Conservation (phyloP, 2,888 invertebrate species). For the Cryptocephalus primarius region DNA sequence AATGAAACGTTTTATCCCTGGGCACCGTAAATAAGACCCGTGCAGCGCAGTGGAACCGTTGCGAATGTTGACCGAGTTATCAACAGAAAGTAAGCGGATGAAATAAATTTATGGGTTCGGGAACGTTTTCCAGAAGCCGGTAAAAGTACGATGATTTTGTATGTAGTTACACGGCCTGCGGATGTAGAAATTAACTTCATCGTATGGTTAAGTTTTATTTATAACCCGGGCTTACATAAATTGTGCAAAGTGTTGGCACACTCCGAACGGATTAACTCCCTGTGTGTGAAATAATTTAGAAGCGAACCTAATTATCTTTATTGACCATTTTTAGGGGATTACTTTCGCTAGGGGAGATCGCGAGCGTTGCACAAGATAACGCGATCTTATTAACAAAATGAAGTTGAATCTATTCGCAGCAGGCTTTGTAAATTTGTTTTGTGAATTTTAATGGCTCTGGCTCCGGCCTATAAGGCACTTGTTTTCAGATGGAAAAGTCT, state of each 20-base stretch:
- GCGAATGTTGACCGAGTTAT: too few species aligned
- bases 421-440: slow-evolving; percentile 3
- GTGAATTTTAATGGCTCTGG: not conserved
- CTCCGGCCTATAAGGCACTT: not conserved
- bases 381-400: slow-evolving; percentile 14
- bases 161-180: too few species aligned
- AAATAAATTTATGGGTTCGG: too few species aligned
- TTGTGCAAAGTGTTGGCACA: not conserved
- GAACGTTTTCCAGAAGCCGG: too few species aligned
- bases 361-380: slow-evolving; percentile 12
- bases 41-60: too few species aligned
- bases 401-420: slow-evolving; percentile 12
- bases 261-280: slow-evolving; percentile 1
- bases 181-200: too few species aligned
- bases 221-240: too few species aligned
- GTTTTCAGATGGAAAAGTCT: not conserved
- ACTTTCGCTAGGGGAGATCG: slow-evolving; percentile 16
- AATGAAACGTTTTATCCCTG: too few species aligned
- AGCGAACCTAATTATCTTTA: slow-evolving; percentile 16
- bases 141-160: too few species aligned
- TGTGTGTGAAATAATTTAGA: not conserved
- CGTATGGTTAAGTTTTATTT: too few species aligned
- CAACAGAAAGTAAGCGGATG: too few species aligned
- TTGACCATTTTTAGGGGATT: slow-evolving; percentile 19
- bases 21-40: too few species aligned